Conservation (phyloP, 2,888 invertebrate species). For the Graphium colonna region DNA sequence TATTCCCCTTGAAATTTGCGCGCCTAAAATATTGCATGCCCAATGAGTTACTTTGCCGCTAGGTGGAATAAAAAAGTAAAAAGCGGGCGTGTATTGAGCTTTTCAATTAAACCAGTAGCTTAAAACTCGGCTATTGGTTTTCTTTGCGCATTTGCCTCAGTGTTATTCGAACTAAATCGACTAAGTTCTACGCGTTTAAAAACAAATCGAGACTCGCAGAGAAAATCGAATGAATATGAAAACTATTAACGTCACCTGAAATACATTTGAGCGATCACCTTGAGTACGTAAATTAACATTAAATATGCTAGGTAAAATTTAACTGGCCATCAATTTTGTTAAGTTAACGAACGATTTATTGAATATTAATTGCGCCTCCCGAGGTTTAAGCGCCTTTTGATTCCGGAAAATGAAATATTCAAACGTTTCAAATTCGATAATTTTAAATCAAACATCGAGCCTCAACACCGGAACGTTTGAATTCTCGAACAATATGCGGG, state of each 20-base stretch:
- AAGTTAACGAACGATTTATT: constrained; percentile 37
- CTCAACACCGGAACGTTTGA: constrained; percentile 23
- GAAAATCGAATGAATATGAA: constrained; percentile 1
- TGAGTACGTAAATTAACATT: constrained; percentile 30
- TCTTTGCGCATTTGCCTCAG: constrained; percentile 43
- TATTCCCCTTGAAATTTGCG: constrained; percentile 9
- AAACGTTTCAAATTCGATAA: constrained; percentile 33
- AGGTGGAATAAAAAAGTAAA: constrained; percentile 47
- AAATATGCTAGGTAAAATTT: constrained; percentile 23
- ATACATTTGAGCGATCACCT: constrained; percentile 33
- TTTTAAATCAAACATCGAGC: constrained; percentile 40
- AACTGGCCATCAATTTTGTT: constrained; percentile 34
- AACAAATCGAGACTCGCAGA: constrained; percentile 10
- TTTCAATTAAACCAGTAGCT: constrained; percentile 67
- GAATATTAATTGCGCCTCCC: too few relatives aligned
- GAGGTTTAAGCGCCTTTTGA: constrained; percentile 35
- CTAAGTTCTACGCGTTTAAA: constrained; percentile 15
- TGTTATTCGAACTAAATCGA: constrained; percentile 26
- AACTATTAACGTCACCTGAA: constrained; percentile 16
- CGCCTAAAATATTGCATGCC: constrained; percentile 18
- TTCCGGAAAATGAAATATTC: constrained; percentile 43
- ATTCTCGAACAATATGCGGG: too few relatives aligned
- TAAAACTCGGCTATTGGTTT: constrained; percentile 62
- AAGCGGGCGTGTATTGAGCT: constrained; percentile 48
- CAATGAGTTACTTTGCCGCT: constrained; percentile 28